Base-by-base conservation (phyloP, 2,888 invertebrate genomes). In the Stratiomys singularior region DNA sequence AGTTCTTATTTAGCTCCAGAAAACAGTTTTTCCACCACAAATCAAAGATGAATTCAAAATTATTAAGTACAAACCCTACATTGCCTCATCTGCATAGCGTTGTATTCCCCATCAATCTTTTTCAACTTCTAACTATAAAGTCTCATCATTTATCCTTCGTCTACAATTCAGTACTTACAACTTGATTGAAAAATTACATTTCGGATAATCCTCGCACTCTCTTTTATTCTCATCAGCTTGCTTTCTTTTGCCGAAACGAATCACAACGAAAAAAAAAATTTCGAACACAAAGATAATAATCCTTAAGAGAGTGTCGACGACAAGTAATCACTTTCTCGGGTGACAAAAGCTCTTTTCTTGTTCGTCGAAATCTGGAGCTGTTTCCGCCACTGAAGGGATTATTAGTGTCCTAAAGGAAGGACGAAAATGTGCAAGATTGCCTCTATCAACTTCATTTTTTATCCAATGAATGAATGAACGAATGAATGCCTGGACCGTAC, bases 151-250 rank as follows among this genome's bases (percentile, higher is more conserved):
- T 37, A 66, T 66, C 37, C 69, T 46, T 25, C 11, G n/a, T 18
- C 9, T 7, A 21, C 21, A 69, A 28, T 25, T 23, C 27, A 18
- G 21, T 67, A 67, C 67, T 47, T 69, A 69, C 69, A 69, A 46
- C 47, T 18, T 46, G 47, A 47, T 47, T 69, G 69, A 69, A 69
- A 69, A 69, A 69, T 69, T 69, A 69, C 69, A 69, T 69, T 69
- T 69, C 47, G 47, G 69, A 69, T 69, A 30, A 47, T 47, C 47
- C 46, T 69, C 30, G 9, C 7, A 37, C 37, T 37, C 37, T 25
- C 25, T 69, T 23, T 18, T 23, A 46, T 47, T 69, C 27, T 69
- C 46, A 69, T 69, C 66, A 37, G 37, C 46, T 46, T 25, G 7
- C 13, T 47, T 44, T 23, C 30, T 69, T 47, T n/a, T 52, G 4